Conservation (phyloP, 2,888 invertebrate species). For the Falcaria lacertinaria region DNA sequence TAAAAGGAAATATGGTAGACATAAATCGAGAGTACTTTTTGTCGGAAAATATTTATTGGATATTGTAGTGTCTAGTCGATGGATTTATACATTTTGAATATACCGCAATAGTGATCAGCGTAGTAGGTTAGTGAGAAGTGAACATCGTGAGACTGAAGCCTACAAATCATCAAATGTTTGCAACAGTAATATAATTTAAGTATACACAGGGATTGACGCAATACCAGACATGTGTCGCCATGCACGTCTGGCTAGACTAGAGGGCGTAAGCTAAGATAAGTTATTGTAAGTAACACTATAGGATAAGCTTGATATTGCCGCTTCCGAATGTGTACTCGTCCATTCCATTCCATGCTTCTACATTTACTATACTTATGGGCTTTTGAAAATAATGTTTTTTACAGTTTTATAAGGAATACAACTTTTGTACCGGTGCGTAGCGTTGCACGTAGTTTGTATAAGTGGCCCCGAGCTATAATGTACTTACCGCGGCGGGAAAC, state of each 20-base stretch:
- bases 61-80: conserved; percentile 70
- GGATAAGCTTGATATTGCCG: conserved; percentile 43
- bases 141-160: conserved; percentile 51
- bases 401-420: conserved; percentile 23
- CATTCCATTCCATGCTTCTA: conserved; percentile 59
- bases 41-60: conserved; percentile 59
- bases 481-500: conserved; percentile 36
- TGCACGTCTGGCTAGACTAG: conserved; percentile 47
- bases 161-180: conserved; percentile 35
- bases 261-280: conserved; percentile 56
- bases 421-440: conserved; percentile 48
- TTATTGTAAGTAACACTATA: conserved; percentile 57
- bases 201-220: conserved; percentile 60
- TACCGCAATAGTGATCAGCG: conserved; percentile 25
- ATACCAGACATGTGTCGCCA: conserved; percentile 60
- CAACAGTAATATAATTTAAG: conserved; percentile 47
- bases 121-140: conserved; percentile 35
- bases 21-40: conserved; percentile 33
- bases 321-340: conserved; percentile 49
- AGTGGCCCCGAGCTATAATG: conserved; percentile 36
- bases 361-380: conserved; percentile 26
- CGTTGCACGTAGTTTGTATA: conserved; percentile 53
- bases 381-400: conserved; percentile 27
- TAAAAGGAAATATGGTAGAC: conserved; percentile 32
- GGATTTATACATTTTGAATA: conserved; percentile 43